Evolutionary conservation across 2,888 invertebrate genomes (phyloP).

Genomic region (Pristionchus maxplancki): DNA sequence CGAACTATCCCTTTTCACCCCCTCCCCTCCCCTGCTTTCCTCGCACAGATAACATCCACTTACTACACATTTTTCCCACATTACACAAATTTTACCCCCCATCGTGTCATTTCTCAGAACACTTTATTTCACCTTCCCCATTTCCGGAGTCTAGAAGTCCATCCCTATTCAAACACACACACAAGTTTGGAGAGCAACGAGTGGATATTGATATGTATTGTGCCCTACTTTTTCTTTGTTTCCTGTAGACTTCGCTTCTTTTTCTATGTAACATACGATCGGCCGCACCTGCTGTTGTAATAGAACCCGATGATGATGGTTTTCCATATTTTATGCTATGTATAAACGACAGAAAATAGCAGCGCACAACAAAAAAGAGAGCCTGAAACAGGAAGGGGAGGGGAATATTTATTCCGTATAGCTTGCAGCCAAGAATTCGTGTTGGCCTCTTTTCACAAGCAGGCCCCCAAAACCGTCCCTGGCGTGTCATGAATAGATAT

Average conservation of each 20-base stretch:
- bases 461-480: neutral
- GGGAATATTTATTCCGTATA: neutral
- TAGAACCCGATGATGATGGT: slow-evolving; percentile 9
- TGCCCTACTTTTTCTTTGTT: neutral
- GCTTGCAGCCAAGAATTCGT: neutral
- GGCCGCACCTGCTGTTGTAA: neutral
- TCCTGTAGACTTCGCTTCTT: neutral
- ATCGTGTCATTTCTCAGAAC: slow-evolving; percentile 35
- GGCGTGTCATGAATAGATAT: slow-evolving; percentile 2
- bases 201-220: slow-evolving; percentile 27
- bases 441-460: neutral
- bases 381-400: neutral
- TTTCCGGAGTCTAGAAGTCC: slow-evolving; percentile 22
- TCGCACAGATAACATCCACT: neutral
- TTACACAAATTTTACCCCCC: neutral
- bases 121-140: neutral
- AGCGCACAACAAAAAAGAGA: neutral
- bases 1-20: neutral
- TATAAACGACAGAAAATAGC: neutral
- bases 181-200: slow-evolving; percentile 45
- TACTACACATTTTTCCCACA: neutral
- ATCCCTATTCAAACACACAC: neutral
- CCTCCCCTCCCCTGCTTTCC: neutral
- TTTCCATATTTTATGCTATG: neutral
- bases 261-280: neutral